phyloP scores from a whole-genome alignment of 2,888 invertebrate species.

The Platynereis dumerilii region DNA sequence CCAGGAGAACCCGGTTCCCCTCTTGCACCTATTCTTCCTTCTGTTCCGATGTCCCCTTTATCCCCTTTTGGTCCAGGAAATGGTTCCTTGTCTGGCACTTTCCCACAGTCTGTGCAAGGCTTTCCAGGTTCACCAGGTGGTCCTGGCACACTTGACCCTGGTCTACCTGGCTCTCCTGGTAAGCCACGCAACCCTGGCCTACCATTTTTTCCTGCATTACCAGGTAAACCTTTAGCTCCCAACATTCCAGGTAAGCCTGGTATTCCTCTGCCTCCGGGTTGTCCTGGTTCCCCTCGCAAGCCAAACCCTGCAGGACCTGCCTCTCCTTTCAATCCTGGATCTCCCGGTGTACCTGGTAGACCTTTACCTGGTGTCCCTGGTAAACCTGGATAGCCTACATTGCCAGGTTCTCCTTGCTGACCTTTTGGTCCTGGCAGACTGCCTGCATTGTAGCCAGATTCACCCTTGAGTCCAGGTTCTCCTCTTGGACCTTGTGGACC shows the following conservation, averaged over 20 bases:
- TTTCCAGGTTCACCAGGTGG: slow-evolving; percentile 25
- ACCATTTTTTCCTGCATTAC: background rate
- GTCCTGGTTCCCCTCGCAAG: background rate
- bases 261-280: background rate
- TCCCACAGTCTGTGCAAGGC: slow-evolving; percentile 15
- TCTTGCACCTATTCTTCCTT: background rate
- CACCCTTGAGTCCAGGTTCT: background rate
- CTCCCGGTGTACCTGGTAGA: slow-evolving; percentile 2
- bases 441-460: background rate
- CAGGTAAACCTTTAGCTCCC: background rate
- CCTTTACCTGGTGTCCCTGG: slow-evolving; percentile 29
- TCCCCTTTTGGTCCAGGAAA: background rate
- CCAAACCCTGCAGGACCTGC: slow-evolving; percentile 17
- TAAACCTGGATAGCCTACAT: slow-evolving; percentile 21
- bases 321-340: slow-evolving; percentile 17
- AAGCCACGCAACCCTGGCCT: background rate
- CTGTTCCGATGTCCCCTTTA: background rate
- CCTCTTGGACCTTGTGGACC: background rate
- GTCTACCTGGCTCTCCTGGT: background rate
- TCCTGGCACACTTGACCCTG: slow-evolving; percentile 21
- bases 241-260: background rate
- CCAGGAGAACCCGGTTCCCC: background rate
- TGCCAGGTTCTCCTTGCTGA: background rate
- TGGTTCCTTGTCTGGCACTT: too few species aligned
- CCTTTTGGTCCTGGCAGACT: too few species aligned